Percentiles rank a stretch among this genome's conserved stretches.
These are phyloP conservation scores for Ellobium chinense DNA, from an alignment of 2,888 invertebrate species.

Conservation along the genomic window DNA sequence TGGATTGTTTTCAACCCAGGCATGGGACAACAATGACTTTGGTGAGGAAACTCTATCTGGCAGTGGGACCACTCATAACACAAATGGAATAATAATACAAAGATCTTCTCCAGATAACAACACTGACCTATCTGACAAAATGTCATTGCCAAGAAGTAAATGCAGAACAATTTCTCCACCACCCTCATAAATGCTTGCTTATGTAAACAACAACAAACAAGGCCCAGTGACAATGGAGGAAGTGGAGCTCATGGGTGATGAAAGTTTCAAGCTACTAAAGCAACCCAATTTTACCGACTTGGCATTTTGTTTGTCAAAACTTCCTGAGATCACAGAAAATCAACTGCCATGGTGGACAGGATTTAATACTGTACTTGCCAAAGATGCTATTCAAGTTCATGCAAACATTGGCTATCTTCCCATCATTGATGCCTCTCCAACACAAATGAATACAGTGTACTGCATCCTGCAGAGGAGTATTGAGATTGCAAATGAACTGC, in stretches of 20 bases:
- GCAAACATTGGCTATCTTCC: conserved; percentile 1
- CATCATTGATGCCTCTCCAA: neutral
- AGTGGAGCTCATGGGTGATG: neutral
- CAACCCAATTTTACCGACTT: neutral
- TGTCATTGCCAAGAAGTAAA: neutral
- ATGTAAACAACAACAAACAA: neutral
- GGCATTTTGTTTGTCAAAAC: neutral
- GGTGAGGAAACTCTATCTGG: conserved; percentile 32
- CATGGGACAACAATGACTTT: conserved; percentile 36
- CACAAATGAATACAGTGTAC: conserved; percentile 33
- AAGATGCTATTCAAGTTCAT: neutral
- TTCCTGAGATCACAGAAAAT: neutral
- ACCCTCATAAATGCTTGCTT: neutral
- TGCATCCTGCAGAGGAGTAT: conserved; percentile 47
- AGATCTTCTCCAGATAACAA: neutral
- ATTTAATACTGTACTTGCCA: neutral
- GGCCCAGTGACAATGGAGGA: neutral
- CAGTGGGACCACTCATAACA: neutral
- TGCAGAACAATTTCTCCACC: neutral
- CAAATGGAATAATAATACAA: neutral
- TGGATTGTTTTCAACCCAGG: neutral
- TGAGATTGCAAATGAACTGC: conserved; percentile 36
- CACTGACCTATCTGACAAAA: neutral
- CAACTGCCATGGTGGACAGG: neutral
- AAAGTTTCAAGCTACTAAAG: neutral